A percentile compares a stretch with the other conserved stretches of the same genome.
These are phyloP conservation scores for Andrena chrysosceles DNA, from an alignment of 2,888 invertebrate genomes.

Conservation along the genomic window DNA sequence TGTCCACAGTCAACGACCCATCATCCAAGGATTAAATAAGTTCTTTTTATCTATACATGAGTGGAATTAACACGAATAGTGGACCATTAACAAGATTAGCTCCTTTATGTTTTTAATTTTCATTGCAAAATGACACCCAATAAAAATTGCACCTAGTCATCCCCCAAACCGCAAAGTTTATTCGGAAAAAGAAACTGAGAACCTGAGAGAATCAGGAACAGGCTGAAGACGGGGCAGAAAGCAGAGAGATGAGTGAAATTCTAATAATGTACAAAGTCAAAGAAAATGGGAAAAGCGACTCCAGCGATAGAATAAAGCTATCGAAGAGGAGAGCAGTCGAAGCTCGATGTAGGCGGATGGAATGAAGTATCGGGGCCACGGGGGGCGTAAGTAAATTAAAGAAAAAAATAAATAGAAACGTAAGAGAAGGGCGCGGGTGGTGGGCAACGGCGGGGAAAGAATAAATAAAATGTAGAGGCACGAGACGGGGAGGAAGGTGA, in stretches of 20 bases:
- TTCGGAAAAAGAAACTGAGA: too few relatives aligned
- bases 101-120: not conserved
- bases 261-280: not conserved
- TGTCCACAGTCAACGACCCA: too few relatives aligned
- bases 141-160: not conserved
- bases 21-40: not conserved
- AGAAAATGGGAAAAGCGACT: not conserved
- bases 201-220: too few relatives aligned
- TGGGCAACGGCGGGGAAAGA: not conserved
- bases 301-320: not conserved
- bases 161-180: not conserved
- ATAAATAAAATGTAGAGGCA: constrained; percentile 23
- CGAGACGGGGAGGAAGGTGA: not conserved
- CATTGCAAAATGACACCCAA: not conserved
- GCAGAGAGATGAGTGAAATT: too few relatives aligned
- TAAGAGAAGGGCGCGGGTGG: not conserved
- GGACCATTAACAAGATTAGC: not conserved
- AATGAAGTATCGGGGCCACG: not conserved
- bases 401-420: not conserved
- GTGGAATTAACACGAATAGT: not conserved
- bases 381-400: constrained; percentile 11
- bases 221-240: too few relatives aligned
- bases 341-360: not conserved
- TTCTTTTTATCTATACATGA: not conserved
- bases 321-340: not conserved